Percentiles rank a stretch among this genome's conserved stretches.
phyloP scores from a whole-genome alignment of 2,888 invertebrate genomes.

The Spatulosminthurus flaviceps region DNA sequence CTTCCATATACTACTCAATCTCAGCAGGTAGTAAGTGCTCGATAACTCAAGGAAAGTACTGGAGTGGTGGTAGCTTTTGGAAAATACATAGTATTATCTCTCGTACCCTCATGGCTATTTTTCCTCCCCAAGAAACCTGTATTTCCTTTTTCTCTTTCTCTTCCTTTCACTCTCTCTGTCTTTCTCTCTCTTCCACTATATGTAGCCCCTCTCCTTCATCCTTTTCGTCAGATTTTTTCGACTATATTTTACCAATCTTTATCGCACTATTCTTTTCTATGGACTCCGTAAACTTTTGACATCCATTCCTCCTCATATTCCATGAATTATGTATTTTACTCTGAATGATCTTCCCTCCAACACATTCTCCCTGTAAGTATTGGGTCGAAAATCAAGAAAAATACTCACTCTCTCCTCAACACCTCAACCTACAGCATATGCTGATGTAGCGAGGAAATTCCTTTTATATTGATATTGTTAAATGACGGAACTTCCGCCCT shows the following conservation, averaged over 20 bases:
- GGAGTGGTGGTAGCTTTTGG: too few species aligned
- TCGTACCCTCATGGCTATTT: background rate
- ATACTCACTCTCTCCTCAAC: too few species aligned
- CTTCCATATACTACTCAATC: background rate
- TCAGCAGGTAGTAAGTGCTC: background rate
- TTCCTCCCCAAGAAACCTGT: background rate
- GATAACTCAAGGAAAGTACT: too few species aligned
- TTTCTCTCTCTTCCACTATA: background rate
- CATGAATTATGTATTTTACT: conserved; percentile 41
- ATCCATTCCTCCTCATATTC: conserved; percentile 21
- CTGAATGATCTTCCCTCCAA: conserved; percentile 26
- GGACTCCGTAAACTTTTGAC: conserved; percentile 18
- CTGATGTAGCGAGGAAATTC: too few species aligned
- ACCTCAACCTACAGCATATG: too few species aligned
- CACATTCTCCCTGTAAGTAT: background rate
- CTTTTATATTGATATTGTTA: conserved; percentile 12
- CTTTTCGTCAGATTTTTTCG: conserved; percentile 22
- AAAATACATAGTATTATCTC: background rate
- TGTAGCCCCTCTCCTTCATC: background rate
- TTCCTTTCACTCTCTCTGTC: background rate
- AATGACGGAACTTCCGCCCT: conserved; percentile 9
- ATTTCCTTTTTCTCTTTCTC: background rate
- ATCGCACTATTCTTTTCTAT: conserved; percentile 25
- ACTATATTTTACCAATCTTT: conserved; percentile 24
- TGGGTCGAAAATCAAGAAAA: background rate